Base-by-base conservation (phyloP, 1,140 invertebrate species). In the Cyphomyrmex costatus region DNA sequence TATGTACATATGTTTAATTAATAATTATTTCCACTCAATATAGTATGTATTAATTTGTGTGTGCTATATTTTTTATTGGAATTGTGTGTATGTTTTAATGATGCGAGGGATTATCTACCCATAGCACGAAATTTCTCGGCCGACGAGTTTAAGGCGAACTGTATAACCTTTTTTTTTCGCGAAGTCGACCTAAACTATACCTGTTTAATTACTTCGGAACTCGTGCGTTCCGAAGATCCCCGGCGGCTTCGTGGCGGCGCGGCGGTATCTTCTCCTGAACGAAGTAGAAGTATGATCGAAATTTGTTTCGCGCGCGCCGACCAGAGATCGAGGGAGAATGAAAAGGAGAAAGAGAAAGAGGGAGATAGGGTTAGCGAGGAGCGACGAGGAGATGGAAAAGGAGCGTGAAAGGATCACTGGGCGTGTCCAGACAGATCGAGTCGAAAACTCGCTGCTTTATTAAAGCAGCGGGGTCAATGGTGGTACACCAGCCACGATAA, bases 391-490 rank as follows among this genome's bases (percentile, higher is more conserved):
- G 66, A 78, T 86, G 89, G 85, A 86, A 90, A 91, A 91, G 88
- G 90, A 92, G 90, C 90, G 92, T 89, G 90, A 90, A 90, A 92
- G 91, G 90, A 88, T 90, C 86, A 84, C 36, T 92, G 91, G 92
- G 91, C 90, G 92, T 92, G 90, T 92, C 92, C 92, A 86, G 85
- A 89, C 88, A 85, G 86, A 82, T 85, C 90, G 91, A 90, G 86
- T 92, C 90, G 91, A 92, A 89, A 92, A 92, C 87, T 86, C 86
- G 88, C 88, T 89, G 86, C 83, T 92, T 92, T 92, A 92, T 91
- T 91, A 91, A 92, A 71, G 73, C 80, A 53, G 84, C 82, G 60
- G 87, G 89, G 87, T 90, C 87, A 87, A 89, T 76, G 76, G 65
- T 85, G 86, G 68, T 88, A 80, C 87, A 74, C 49, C 33, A 65